These are phyloP conservation scores for Martes flavigula DNA, from an alignment of 2,797 vertebrate genomes.

Conservation along the genomic window DNA sequence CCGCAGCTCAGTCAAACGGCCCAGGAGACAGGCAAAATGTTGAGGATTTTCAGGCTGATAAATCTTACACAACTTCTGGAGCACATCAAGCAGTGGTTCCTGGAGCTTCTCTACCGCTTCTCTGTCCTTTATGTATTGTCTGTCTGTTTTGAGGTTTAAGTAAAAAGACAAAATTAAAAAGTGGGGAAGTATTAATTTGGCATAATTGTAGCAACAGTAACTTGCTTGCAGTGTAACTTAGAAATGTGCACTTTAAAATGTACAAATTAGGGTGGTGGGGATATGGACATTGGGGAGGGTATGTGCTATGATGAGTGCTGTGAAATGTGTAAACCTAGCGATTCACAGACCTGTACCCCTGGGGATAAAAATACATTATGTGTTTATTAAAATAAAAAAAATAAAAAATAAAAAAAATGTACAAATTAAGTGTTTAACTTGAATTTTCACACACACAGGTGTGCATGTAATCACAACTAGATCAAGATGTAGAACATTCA, in stretches of 20 bases:
- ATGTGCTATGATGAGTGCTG: too few species aligned
- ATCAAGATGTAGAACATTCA: neutral
- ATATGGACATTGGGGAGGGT: too few species aligned
- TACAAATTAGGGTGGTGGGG: neutral
- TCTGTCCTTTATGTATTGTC: slow-evolving; percentile 94
- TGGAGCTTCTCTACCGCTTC: slow-evolving; percentile 95
- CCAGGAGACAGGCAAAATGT: slow-evolving; percentile 96
- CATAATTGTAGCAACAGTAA: neutral
- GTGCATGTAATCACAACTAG: neutral
- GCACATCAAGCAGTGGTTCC: slow-evolving; percentile 92
- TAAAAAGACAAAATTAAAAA: slow-evolving; percentile 24
- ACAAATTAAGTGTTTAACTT: neutral
- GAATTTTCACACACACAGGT: neutral
- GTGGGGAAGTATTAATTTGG: neutral
- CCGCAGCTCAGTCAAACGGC: slow-evolving; percentile 94
- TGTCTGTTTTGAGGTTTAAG: slow-evolving; percentile 86
- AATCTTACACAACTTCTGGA: slow-evolving; percentile 93
- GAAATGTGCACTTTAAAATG: neutral
- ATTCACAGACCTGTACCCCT: too few species aligned
- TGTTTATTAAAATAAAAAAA: too few species aligned
- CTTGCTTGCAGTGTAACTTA: neutral
- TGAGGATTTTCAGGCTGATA: slow-evolving; percentile 94
- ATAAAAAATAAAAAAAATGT: neutral
- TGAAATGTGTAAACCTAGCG: too few species aligned
- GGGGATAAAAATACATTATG: too few species aligned